phyloP scores from a whole-genome alignment of 2,888 invertebrate species.

The Altica lythri region DNA sequence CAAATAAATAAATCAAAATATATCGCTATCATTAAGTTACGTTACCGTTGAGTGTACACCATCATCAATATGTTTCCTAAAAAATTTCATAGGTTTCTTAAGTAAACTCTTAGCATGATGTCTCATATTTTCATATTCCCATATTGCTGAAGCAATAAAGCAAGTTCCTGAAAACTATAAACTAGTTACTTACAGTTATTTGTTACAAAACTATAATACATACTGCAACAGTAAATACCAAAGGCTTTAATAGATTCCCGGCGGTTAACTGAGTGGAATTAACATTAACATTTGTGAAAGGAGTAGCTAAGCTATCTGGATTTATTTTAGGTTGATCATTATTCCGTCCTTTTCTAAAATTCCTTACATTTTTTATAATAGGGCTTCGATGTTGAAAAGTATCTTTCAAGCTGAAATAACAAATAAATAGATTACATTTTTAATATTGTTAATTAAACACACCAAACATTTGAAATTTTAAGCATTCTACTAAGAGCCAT shows the following conservation, averaged over 20 bases:
- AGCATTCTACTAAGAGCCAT: slow-evolving; percentile 51
- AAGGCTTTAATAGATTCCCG: slow-evolving; percentile 63
- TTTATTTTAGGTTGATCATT: slow-evolving; percentile 39
- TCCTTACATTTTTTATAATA: slow-evolving; percentile 30
- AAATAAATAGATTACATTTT: neutral
- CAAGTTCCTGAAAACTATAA: slow-evolving; percentile 62
- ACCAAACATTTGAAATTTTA: slow-evolving; percentile 46
- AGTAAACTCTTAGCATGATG: slow-evolving; percentile 63
- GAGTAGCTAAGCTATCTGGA: slow-evolving; percentile 51
- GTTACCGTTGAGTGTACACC: slow-evolving; percentile 38
- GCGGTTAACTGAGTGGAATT: slow-evolving; percentile 58
- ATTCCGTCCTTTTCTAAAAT: slow-evolving; percentile 42
- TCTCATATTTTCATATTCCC: slow-evolving; percentile 81
- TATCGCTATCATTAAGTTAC: neutral
- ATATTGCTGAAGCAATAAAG: slow-evolving; percentile 77
- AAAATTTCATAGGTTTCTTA: slow-evolving; percentile 61
- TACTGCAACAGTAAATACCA: slow-evolving; percentile 70
- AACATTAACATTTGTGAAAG: slow-evolving; percentile 57
- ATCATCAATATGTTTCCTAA: slow-evolving; percentile 52
- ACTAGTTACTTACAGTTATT: neutral
- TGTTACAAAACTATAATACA: too few species aligned
- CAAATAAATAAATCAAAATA: slow-evolving; percentile 20
- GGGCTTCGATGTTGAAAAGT: slow-evolving; percentile 24
- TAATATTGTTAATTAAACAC: neutral
- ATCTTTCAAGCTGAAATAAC: slow-evolving; percentile 31